Base-by-base conservation (phyloP, 2,888 invertebrate species). In the Epicampocera succincta region DNA sequence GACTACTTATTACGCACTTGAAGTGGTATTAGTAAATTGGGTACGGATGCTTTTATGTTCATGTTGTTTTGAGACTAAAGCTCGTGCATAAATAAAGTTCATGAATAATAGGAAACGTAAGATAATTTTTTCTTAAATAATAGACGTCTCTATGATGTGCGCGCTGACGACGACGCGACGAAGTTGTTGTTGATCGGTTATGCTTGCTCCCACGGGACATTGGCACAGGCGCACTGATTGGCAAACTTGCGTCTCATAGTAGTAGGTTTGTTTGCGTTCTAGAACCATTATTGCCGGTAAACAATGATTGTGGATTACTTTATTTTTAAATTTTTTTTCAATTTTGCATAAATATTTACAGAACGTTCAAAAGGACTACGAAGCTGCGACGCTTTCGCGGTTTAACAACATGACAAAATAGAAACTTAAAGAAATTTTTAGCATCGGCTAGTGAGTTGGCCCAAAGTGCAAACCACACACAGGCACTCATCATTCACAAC, bases 271-370 rank as follows among this genome's bases (percentile, higher is more conserved):
- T 61, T 76, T 61, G 42, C 63, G 48, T 52, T 54, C n/a, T n/a
- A n/a, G n/a, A n/a, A n/a, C n/a, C n/a, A n/a, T n/a, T 5, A 25
- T 25, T 44, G 44, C 29, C 73, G 54, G 54, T 54, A 46, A 33
- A 52, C 44, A 76, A 50, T 44, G 25, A 21, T 40, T 54, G 11
- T 19, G 25, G 46, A n/a, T 1, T 50, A 15, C 61, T 71, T 50
- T 13, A 38, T 72, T 44, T 42, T 66, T 68, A 73, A 17, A 38
- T 72, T 44, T 42, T 66, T 68, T 76, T 76, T 81, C 69, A 68
- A 52, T 80, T 68, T 72, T 78, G 79, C 72, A 80, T 84, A 82
- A 84, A 82, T 77, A 77, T 77, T 82, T 66, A 71, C 73, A 77
- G 73, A 82, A 76, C 66, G 19, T 76, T 72, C 15, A 60, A 74